Evolutionary conservation across 2,888 invertebrate species (phyloP), one percentile per base, ranked within the genome.

Genomic region (Nomada flava): DNA sequence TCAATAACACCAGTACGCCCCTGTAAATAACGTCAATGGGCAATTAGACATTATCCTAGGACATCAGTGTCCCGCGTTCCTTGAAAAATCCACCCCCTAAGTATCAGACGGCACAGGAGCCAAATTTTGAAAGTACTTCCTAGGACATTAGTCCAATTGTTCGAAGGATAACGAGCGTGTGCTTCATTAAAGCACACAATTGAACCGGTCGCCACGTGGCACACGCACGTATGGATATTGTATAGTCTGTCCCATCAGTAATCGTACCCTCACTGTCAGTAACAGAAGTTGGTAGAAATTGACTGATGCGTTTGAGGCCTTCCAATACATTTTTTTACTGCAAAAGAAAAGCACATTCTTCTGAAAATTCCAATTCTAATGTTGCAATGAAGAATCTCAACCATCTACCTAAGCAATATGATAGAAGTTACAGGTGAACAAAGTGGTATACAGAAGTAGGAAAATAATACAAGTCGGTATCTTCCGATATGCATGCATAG

Each of bases 171-270:
- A 89, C 88, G 86, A 90, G 85, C 89, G 74, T 84, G 84, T 82
- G 86, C 89, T 87, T 90, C 90, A 84, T 89, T 89, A 88, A 76
- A 76, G 79, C 76, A 82, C 68, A 86, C 84, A 79, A 84, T 86
- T 76, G 81, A 79, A 70, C 79, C 75, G 80, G 74, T 80, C 69
- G 88, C 81, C 89, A 90, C 90, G 90, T 90, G 90, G 82, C 89
- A 80, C 75, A 85, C 83, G 85, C 82, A 79, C 47, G 44, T n/a
- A 10, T 42, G 44, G 85, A 80, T 85, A 80, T 78, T 75, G 76
- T 67, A 23, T 68, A 82, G 55, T 26, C 60, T 29, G 65, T 60
- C 36, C 18, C 53, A 53, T 36, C 9, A 36, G 36, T 36, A 36
- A 36, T 36, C 36, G 36, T 36, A 36, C 36, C 36, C 36, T 36